Evolutionary conservation across 2,797 vertebrate genomes (phyloP).

Genomic region (Melanogrammus aeglefinus): DNA sequence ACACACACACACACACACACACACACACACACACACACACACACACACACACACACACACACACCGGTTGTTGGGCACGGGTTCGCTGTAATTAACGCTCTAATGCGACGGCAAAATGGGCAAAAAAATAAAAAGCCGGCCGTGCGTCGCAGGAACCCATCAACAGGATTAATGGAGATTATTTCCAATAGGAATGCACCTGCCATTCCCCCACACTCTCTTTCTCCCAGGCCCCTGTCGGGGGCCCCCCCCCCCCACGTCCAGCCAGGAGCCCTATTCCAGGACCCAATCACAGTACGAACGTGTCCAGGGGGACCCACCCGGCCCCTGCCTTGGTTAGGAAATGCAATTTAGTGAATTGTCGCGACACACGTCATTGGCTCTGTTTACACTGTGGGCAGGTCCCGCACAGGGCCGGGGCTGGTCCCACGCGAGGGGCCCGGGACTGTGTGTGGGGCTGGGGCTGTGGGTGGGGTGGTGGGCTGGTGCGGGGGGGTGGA

Average conservation of each 20-base stretch:
- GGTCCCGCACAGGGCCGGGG: too few species aligned
- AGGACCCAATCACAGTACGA: conserved; percentile 28
- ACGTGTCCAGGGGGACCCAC: background rate
- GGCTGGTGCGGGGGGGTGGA: background rate
- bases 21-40: too few species aligned
- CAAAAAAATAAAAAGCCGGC: background rate
- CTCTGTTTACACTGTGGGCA: background rate
- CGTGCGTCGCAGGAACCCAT: conserved; percentile 41
- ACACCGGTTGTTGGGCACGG: too few species aligned
- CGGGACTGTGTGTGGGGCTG: too few species aligned
- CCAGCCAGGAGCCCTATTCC: conserved; percentile 7
- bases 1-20: too few species aligned
- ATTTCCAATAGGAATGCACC: conserved; percentile 43
- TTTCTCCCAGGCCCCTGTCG: conserved; percentile 29
- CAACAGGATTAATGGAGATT: conserved; percentile 46
- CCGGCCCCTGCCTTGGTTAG: conserved; percentile 1
- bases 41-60: too few species aligned
- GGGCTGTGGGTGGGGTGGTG: background rate
- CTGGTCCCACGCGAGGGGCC: too few species aligned
- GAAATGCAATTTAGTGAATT: conserved; percentile 6
- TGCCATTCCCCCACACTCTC: conserved; percentile 49
- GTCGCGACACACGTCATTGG: background rate
- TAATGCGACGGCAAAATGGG: background rate
- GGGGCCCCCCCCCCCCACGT: conserved; percentile 27
- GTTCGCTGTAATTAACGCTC: background rate